Evolutionary conservation across 2,888 invertebrate genomes (phyloP), one percentile per base, ranked within the genome.

Genomic region (Caprella mutica): DNA sequence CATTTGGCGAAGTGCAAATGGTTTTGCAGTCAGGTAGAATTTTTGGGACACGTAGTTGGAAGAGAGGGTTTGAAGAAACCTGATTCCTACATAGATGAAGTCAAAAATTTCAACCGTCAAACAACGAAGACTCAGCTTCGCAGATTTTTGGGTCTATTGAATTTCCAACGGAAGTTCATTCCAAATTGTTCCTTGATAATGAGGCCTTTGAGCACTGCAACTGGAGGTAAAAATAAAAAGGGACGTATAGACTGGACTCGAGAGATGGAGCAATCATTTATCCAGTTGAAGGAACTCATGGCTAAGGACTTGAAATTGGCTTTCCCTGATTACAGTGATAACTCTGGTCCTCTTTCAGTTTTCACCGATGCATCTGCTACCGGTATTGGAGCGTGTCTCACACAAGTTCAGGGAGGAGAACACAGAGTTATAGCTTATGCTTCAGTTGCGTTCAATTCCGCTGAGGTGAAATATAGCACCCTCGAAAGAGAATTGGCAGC

Each of bases 381-480:
- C 9, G 38, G 38, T 1, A 38, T 38, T 8, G 17, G 38, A 1
- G 35, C 52, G 5, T n/a, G 33, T 1, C 23, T 52, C 14, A 30
- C 38, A 2, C 52, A 52, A 17, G 26, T 38, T 1, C 52, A 52
- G 26, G 9, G 38, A 5, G 23, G 14, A 1, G 23, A 52, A 3
- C 26, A 26, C 12, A 35, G 14, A 52, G 39, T 52, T 2, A 5
- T 52, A 21, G 52, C 52, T 1, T 52, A 38, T 6, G 52, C 38
- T 4, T 30, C 17, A 21, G 26, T 26, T 6, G 38, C 52, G 5
- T 52, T 52, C 17, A 52, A 52, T 17, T 21, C 33, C 3, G 52
- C 38, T 2, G 38, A 52, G 21, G 1, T 26, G 12, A 52, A 52
- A 9, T 52, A 52, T 24, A 52, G 52, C 17, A 30, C 52, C 17